These are phyloP conservation scores for Scolanthus callimorphus DNA, from an alignment of 92 coral and sea anemone species.

Conservation along the genomic window DNA sequence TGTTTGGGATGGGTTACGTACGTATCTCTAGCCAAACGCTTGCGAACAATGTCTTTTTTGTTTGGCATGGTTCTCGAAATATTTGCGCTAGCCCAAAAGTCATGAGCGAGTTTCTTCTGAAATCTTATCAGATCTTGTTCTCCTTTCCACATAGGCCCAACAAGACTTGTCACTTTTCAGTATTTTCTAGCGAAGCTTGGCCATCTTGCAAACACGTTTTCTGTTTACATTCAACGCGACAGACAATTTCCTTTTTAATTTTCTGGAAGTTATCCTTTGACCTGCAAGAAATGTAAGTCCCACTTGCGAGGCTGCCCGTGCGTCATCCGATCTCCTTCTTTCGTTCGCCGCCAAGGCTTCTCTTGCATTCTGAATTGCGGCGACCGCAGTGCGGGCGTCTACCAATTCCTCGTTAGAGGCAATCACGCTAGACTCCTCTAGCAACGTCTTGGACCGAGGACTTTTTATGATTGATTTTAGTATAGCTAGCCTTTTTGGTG, in stretches of 20 bases:
- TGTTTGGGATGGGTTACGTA: conserved; percentile 10
- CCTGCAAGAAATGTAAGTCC: neutral
- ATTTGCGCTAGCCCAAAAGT: conserved; percentile 22
- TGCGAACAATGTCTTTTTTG: neutral
- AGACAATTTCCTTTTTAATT: neutral
- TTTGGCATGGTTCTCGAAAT: conserved; percentile 8
- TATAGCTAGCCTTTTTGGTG: no score
- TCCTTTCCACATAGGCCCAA: conserved; percentile 10
- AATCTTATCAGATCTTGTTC: conserved; percentile 10
- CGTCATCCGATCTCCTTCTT: conserved; percentile 2
- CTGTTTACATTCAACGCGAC: conserved; percentile 8
- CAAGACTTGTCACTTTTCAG: conserved; percentile 2
- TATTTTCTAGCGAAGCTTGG: neutral
- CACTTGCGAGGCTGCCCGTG: conserved; percentile 9
- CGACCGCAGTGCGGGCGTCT: neutral
- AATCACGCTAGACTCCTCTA: neutral
- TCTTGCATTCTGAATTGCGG: neutral
- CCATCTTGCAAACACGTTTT: conserved; percentile 8
- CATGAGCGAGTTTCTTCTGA: conserved; percentile 12
- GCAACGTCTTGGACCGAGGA: neutral
- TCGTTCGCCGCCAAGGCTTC: neutral
- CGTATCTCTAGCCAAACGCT: conserved; percentile 12
- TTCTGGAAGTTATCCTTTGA: neutral
- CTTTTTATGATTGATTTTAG: neutral
- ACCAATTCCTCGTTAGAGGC: neutral